Evolutionary conservation across 2,888 invertebrate genomes (phyloP), one percentile per base, ranked within the genome.

Genomic region (Pardosa pseudoannulata): DNA sequence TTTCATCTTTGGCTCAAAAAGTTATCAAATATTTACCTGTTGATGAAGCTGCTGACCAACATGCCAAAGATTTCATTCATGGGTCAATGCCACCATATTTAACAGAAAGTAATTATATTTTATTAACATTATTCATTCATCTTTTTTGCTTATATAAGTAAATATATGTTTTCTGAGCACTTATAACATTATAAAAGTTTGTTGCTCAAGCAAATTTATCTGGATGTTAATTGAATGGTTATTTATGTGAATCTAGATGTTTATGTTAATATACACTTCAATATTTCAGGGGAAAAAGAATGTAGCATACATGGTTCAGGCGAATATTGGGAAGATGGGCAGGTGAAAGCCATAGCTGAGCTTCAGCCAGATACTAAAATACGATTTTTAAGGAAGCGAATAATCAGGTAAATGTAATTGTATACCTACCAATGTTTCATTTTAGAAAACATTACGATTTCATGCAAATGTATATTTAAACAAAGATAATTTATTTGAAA

Each of bases 81-180:
- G 96, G 96, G 91, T 96, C 96, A 2, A 92, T 99, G 78, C 98
- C 99, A 0, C 98, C 98, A 0, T 93, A 94, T 36, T 91, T 96
- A 0, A 93, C 93, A 31, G 92, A 91, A 89, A 91, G 93, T 93
- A 89, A 87, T 87, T 62, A 1, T 3, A 19, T 16, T n/a, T n/a
- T n/a, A n/a, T n/a, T n/a, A n/a, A n/a, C n/a, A n/a, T n/a, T n/a
- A n/a, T n/a, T n/a, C n/a, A n/a, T n/a, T n/a, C n/a, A n/a, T n/a
- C n/a, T n/a, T n/a, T n/a, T n/a, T n/a, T n/a, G n/a, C n/a, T n/a
- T n/a, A n/a, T n/a, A n/a, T n/a, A n/a, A n/a, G n/a, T n/a, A n/a
- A n/a, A n/a, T n/a, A n/a, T n/a, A n/a, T n/a, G n/a, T n/a, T n/a
- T n/a, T n/a, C n/a, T n/a, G n/a, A n/a, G n/a, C n/a, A n/a, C n/a